Evolutionary conservation across 2,888 invertebrate genomes (phyloP), one percentile per base, ranked within the genome.

Genomic region (Chesias legatella): DNA sequence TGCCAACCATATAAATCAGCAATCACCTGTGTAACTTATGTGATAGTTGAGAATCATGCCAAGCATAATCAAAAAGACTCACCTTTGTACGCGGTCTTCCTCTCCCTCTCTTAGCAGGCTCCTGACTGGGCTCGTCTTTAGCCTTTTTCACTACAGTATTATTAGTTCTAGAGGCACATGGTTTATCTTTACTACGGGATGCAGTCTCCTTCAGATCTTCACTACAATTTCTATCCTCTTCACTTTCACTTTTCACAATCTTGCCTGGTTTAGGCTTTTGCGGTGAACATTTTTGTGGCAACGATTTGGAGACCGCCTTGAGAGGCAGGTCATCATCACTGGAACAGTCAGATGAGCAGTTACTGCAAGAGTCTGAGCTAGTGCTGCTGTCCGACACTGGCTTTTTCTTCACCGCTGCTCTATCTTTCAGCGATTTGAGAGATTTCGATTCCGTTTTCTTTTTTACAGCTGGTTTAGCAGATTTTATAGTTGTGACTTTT

Each of bases 331-430:
- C 84, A 59, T 88, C 88, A 49, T 88, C 88, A 55, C 86, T 88
- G 0, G 86, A 88, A 5, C 84, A 79, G 23, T 77, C 79, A 1
- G 82, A 79, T 20, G 85, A 83, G 43, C 88, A 88, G 73, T 85
- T 88, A 51, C 86, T 86, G 47, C 86, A 90, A 39, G 89, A 85
- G 21, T 81, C 88, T 0, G 90, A 89, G 58, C 86, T 90, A 3
- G 88, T 79, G 45, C 79, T 84, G 8, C 80, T 78, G 21, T 84
- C 85, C 6, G 86, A 83, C 0, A 83, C 56, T 35, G 65, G 69
- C 7, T 74, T 61, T 60, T 75, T 67, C 55, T 74, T 72, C 39
- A 66, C 66, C n/a, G 57, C 59, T 37, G 60, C 56, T 30, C 40
- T 51, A 1, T 64, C 60, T 51, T 62, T 69, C 20, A 61, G 48